Evolutionary conservation across 2,888 invertebrate genomes (phyloP), one percentile per base, ranked within the genome.

Genomic region (Trichopoda pennipes): DNA sequence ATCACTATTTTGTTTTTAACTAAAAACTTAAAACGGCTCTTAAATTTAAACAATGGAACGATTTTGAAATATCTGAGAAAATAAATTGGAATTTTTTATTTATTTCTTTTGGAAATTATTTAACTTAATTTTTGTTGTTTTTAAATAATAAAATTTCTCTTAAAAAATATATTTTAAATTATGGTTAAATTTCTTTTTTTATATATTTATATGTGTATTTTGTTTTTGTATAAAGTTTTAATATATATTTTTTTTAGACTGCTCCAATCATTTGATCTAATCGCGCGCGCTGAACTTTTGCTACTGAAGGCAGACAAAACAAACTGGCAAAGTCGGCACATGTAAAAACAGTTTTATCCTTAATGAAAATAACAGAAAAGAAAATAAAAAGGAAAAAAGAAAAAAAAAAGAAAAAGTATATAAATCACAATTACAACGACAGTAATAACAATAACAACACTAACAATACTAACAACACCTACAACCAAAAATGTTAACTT

Each of bases 211-310:
- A 6, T 51, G 10, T 64, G 47, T 0, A 35, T 51, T 60, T 49
- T 17, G 35, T 14, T 4, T 7, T 6, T 8, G 35, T 51, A 16
- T 10, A 21, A 60, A 32, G 14, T 75, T 47, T 53, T 12, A 14
- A 35, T 32, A 21, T n/a, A n/a, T n/a, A n/a, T n/a, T n/a, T n/a
- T n/a, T 49, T 12, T 4, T 17, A n/a, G 14, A 12, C 38, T 38
- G 12, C 14, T 51, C 28, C 35, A 56, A 12, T 10, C 14, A 51
- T 35, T 35, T 28, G 77, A 84, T 78, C 84, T 80, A 80, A 69
- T 76, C 85, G 68, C 84, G 79, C 84, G 85, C 83, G 79, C 76
- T 81, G 84, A 53, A 83, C 83, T 64, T 81, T 83, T 74, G 72
- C 83, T 78, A 85, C 84, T 85, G 78, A 84, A 79, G 51, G 38